Base-by-base conservation (phyloP, 2,113 vertebrate species). In the Peromyscus polionotus region DNA sequence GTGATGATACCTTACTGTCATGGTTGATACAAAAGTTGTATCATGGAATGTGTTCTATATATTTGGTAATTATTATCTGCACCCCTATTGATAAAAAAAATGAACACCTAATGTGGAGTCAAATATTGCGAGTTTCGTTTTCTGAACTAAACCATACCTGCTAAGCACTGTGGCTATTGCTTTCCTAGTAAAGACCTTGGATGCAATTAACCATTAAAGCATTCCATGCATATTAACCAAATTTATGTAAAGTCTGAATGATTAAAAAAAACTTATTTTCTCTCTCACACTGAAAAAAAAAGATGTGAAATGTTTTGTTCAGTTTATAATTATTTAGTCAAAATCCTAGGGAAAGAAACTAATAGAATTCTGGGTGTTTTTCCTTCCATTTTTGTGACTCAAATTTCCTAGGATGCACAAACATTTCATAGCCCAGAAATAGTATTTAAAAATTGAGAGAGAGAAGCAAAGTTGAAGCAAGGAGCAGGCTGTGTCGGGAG, bases 61-160 rank as follows among this genome's bases (percentile, higher is more conserved):
- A 88, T 42, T 42, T 76, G 9, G 42, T 85, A 85, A 72, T 31
- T 77, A 33, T 92, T 28, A 92, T 17, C 61, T 77, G 61, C 13
- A 75, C 5, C n/a, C 81, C 26, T 90, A 36, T 75, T 68, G 86
- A 42, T 92, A 42, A 39, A 79, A 95, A 93, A 61, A 79, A 33
- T 76, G 31, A 96, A 72, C 24, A 61, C 28, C 76, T 89, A 42
- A 1, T 73, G 16, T 92, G 17, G 28, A 86, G 33, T 76, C 51
- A 95, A 90, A 92, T 79, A 54, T 84, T 88, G 11, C 73, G 42
- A 4, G 12, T 90, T 97, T 84, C 68, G 86, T 95, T 93, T 88
- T 96, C 42, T 80, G 45, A 63, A 93, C 93, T 96, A 59, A 42
- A 3, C 42, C 90, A 17, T 70, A 61, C 42, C 17, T 75, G 33